Evolutionary conservation across 2,113 vertebrate genomes (phyloP), one percentile per base, ranked within the genome.

Genomic region (Eublepharis macularius): DNA sequence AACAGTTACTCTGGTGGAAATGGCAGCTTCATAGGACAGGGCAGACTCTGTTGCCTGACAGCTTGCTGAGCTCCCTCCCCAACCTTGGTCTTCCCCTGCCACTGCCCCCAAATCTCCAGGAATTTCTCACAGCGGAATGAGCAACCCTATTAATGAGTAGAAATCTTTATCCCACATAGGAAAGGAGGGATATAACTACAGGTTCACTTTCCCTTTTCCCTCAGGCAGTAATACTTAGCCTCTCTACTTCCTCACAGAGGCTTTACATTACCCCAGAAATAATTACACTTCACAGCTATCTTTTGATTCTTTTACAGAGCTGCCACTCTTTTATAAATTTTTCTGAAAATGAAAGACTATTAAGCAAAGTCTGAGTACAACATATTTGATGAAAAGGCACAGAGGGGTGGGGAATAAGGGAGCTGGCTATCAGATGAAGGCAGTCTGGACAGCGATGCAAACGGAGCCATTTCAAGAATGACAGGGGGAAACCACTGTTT

Each of bases 301-400:
- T 63, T 84, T 70, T 54, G 60, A 84, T 69, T 41, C 34, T 76
- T 68, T 45, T 54, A 19, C 3, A 77, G 76, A 78, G 66, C 26
- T 54, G 75, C 36, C 65, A 78, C 6, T 54, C n/a, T 19, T 51
- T 26, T 60, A 66, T 57, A 63, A 29, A 69, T 41, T n/a, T 84
- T 84, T 70, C 79, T 80, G 82, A 87, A 88, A 65, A 47, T 63
- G 68, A n/a, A 19, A 13, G 82, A n/a, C 32, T 68, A 36, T 36
- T 85, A 82, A 82, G 43, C 41, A 36, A 34, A 74, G 68, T 70
- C 39, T 74, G 24, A 43, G 45, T 43, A 36, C 16, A 60, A 10
- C 45, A 39, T 80, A 34, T 85, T 80, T 60, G 69, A 73, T 73
- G 84, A 16, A 19, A 32, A 36, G 36, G 29, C n/a, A 63, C 54